Conservation (phyloP, 2,797 vertebrate species). For the Cyprinodon diabolis region DNA sequence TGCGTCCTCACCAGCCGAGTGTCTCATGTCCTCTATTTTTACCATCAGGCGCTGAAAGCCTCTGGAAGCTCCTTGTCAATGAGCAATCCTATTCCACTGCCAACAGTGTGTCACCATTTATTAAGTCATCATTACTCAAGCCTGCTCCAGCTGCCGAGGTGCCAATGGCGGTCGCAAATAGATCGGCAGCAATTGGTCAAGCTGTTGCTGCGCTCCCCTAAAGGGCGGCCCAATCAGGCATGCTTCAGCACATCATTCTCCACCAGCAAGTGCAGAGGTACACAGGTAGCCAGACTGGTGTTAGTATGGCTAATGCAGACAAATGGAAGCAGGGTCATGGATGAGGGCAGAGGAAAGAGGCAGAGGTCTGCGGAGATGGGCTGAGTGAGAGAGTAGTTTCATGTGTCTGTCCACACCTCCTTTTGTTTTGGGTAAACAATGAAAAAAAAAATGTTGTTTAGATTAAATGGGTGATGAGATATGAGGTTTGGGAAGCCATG, state of each 20-base stretch:
- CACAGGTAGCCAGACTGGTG: constrained; percentile 58
- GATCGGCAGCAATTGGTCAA: constrained; percentile 63
- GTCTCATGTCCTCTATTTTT: constrained; percentile 82
- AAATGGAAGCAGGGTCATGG: constrained; percentile 41
- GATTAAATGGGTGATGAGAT: constrained; percentile 63
- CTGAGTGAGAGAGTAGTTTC: constrained; percentile 36
- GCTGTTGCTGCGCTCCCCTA: constrained; percentile 72
- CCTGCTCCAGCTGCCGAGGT: constrained; percentile 41
- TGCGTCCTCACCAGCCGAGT: constrained; percentile 63
- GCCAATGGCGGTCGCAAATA: constrained; percentile 66
- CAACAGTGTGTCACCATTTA: constrained; percentile 77
- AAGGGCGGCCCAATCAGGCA: constrained; percentile 58
- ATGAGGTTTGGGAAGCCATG: constrained; percentile 28
- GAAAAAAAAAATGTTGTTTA: constrained; percentile 68
- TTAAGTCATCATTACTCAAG: constrained; percentile 83
- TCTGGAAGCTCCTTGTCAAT: constrained; percentile 79
- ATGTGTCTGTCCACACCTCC: constrained; percentile 63
- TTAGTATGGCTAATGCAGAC: constrained; percentile 62
- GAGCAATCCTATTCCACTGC: constrained; percentile 67
- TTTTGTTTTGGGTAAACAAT: constrained; percentile 76
- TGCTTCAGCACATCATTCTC: constrained; percentile 66
- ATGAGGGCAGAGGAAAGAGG: constrained; percentile 38
- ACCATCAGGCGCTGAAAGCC: constrained; percentile 77
- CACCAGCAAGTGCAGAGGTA: constrained; percentile 44
- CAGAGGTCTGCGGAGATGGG: constrained; percentile 47